phyloP scores from a whole-genome alignment of 1,140 invertebrate species.

The Ctenoplectra terminalis region DNA sequence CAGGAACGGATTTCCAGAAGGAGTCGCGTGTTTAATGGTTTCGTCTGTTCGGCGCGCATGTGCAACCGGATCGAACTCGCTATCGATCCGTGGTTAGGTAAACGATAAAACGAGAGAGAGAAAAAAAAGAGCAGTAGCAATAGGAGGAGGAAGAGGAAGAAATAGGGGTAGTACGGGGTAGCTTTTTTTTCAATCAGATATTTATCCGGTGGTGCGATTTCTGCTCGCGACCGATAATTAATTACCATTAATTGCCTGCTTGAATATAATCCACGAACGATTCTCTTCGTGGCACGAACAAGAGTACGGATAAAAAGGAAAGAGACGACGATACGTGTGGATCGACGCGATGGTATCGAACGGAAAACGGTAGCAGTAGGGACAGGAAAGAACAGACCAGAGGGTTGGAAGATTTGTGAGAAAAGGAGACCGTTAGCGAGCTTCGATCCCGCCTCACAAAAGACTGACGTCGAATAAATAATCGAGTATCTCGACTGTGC shows the following conservation, averaged over 20 bases:
- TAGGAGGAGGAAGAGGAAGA: not conserved
- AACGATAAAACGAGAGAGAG: not conserved
- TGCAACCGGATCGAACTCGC: slow-evolving; percentile 72
- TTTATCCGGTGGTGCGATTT: slow-evolving; percentile 37
- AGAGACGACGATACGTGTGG: not conserved
- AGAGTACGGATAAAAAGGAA: not conserved
- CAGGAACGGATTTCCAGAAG: slow-evolving; percentile 69
- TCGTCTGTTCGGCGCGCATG: slow-evolving; percentile 69
- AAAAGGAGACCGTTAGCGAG: slow-evolving; percentile 65
- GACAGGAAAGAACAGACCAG: not conserved
- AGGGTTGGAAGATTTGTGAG: not conserved
- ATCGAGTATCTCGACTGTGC: slow-evolving; percentile 52
- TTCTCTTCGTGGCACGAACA: slow-evolving; percentile 32
- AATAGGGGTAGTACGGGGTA: not conserved
- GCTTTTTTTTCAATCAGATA: slow-evolving; percentile 11
- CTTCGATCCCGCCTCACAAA: slow-evolving; percentile 70
- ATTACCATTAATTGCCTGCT: slow-evolving; percentile 43
- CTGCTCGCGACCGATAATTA: slow-evolving; percentile 33
- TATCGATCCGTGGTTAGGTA: slow-evolving; percentile 57
- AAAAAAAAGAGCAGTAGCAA: slow-evolving; percentile 1
- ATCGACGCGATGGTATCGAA: slow-evolving; percentile 58
- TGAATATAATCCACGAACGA: slow-evolving; percentile 25
- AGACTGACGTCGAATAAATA: slow-evolving; percentile 77
- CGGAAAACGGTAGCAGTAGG: not conserved
- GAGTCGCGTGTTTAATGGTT: slow-evolving; percentile 67